A percentile compares a stretch with the other conserved stretches of the same genome.
Evolutionary conservation across 2,797 vertebrate species (phyloP).

Genomic region (Sebastolobus altivelis): DNA sequence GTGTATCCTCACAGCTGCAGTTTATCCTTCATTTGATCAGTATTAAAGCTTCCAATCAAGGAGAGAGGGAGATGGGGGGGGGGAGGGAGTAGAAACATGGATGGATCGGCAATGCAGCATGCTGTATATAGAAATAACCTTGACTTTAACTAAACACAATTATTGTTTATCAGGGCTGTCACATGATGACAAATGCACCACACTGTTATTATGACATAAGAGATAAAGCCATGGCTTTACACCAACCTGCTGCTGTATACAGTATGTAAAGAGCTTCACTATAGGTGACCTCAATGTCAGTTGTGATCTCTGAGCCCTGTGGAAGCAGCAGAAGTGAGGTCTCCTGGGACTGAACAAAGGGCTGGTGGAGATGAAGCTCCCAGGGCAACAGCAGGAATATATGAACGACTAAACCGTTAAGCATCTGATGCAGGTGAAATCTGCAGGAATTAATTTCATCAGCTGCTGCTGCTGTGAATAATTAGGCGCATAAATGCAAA

Average conservation of each 20-base stretch:
- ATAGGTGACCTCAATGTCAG: constrained; percentile 62
- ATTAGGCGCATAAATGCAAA: constrained; percentile 64
- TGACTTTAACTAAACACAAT: constrained; percentile 40
- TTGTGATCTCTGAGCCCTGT: constrained; percentile 44
- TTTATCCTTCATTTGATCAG: constrained; percentile 59
- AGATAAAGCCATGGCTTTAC: constrained; percentile 40
- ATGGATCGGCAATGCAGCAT: constrained; percentile 59
- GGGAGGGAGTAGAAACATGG: constrained; percentile 20
- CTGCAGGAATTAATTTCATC: constrained; percentile 44
- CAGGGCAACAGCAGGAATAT: constrained; percentile 26
- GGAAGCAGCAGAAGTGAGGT: constrained; percentile 16
- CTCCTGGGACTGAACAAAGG: constrained; percentile 14
- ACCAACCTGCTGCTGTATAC: constrained; percentile 20
- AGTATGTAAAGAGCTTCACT: constrained; percentile 20
- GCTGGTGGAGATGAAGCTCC: constrained; percentile 20
- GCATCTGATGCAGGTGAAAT: constrained; percentile 46
- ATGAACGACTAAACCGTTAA: neutral
- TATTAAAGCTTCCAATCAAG: constrained; percentile 68
- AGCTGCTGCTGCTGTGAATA: constrained; percentile 45
- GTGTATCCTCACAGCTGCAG: constrained; percentile 52
- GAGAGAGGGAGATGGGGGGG: constrained; percentile 14
- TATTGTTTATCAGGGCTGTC: constrained; percentile 34
- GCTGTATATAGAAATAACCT: constrained; percentile 50
- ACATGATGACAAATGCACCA: constrained; percentile 33
- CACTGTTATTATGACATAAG: constrained; percentile 4